These are phyloP conservation scores for Platyscapa corneri DNA, from an alignment of 1,140 invertebrate species.

Conservation along the genomic window DNA sequence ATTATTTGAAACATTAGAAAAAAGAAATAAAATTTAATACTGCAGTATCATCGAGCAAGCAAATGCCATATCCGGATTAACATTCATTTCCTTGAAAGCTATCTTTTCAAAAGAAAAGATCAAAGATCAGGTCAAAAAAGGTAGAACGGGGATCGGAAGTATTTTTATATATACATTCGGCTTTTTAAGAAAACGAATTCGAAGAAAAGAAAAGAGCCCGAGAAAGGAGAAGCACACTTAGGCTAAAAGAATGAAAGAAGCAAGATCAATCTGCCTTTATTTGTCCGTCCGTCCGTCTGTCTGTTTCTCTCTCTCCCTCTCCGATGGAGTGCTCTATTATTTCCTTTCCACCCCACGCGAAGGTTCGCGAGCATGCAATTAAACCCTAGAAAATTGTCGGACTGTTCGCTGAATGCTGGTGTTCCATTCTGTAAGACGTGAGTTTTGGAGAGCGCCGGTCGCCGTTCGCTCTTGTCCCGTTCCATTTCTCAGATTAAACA, in stretches of 20 bases:
- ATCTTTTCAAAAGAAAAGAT: conserved; percentile 43
- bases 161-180: not conserved
- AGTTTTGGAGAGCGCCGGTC: conserved; percentile 40
- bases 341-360: conserved; percentile 10
- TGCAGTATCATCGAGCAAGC: too few species aligned
- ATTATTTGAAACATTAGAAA: too few species aligned
- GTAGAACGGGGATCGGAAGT: conserved; percentile 14
- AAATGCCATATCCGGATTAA: not conserved
- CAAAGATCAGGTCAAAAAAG: conserved; percentile 23
- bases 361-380: conserved; percentile 49
- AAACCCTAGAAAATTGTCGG: conserved; percentile 51
- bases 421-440: not conserved
- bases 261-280: not conserved
- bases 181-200: conserved; percentile 44
- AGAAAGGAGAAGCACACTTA: not conserved
- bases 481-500: conserved; percentile 58
- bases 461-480: conserved; percentile 9
- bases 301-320: not conserved
- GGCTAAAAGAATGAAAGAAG: not conserved
- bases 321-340: conserved; percentile 18
- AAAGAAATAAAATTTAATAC: too few species aligned
- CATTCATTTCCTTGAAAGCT: conserved; percentile 51
- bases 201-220: conserved; percentile 30
- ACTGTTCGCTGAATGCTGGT: conserved; percentile 31
- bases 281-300: not conserved